Percentiles rank a stretch among this genome's conserved stretches.
These are phyloP conservation scores for Ypsolopha sequella DNA, from an alignment of 2,888 invertebrate genomes.

Conservation along the genomic window DNA sequence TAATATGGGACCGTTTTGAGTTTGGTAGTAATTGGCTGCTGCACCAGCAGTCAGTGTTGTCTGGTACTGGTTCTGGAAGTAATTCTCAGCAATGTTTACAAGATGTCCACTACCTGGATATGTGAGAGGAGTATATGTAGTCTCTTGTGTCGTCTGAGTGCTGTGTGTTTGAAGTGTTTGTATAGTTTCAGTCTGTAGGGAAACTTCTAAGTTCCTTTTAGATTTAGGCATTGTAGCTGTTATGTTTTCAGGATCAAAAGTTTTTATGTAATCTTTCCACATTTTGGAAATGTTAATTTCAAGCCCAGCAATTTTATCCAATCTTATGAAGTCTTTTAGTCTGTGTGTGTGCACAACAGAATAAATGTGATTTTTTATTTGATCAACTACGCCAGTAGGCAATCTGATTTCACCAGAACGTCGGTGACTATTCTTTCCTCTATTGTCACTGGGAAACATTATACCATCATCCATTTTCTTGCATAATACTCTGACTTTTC, in stretches of 20 bases:
- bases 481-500: conserved; percentile 68
- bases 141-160: conserved; percentile 34
- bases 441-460: conserved; percentile 69
- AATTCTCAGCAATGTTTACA: conserved; percentile 62
- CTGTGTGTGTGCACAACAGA: conserved; percentile 65
- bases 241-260: conserved; percentile 65
- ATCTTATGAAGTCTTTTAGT: conserved; percentile 61
- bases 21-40: conserved; percentile 55
- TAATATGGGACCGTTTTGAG: conserved; percentile 46
- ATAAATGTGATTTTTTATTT: conserved; percentile 68
- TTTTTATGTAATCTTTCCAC: conserved; percentile 71
- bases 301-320: conserved; percentile 66
- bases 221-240: conserved; percentile 61
- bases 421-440: conserved; percentile 66
- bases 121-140: conserved; percentile 35
- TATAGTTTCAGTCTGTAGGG: conserved; percentile 24
- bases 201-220: conserved; percentile 43
- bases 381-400: conserved; percentile 55
- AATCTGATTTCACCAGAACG: conserved; percentile 64
- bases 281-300: conserved; percentile 71
- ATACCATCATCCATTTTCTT: conserved; percentile 72
- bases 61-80: conserved; percentile 63
- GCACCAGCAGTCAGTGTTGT: conserved; percentile 38
- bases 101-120: conserved; percentile 62
- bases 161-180: conserved; percentile 18